These are phyloP conservation scores for Drosophila flavopinicola DNA, from an alignment of 2,888 invertebrate species.

Conservation along the genomic window DNA sequence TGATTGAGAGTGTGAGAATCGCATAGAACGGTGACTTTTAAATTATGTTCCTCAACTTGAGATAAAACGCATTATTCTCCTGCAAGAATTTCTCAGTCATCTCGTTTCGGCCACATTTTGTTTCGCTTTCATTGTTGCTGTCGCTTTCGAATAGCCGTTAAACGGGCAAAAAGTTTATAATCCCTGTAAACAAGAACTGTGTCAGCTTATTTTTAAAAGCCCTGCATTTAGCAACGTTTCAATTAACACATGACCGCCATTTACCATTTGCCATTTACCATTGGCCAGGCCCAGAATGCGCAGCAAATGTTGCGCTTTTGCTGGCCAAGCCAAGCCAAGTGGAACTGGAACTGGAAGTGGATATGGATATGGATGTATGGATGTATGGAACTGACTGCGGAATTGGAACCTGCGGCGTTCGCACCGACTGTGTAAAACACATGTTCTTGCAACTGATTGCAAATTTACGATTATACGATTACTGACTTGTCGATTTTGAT, in stretches of 20 bases:
- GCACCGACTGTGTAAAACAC: conserved; percentile 61
- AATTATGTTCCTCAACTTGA: conserved; percentile 1
- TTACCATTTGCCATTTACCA: conserved; percentile 29
- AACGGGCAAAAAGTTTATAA: conserved; percentile 20
- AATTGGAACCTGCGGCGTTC: conserved; percentile 8
- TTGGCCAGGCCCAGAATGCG: conserved; percentile 17
- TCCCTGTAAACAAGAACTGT: conserved; percentile 46
- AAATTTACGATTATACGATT: conserved; percentile 68
- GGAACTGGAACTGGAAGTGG: conserved; percentile 30
- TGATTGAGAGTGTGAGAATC: no score
- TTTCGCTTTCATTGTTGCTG: conserved; percentile 31
- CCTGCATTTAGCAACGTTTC: conserved; percentile 54
- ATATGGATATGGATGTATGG: conserved; percentile 15
- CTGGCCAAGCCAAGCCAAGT: conserved; percentile 36
- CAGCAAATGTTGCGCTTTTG: conserved; percentile 25
- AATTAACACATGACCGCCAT: conserved; percentile 66
- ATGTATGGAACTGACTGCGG: no score
- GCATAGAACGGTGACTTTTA: neutral
- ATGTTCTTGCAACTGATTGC: conserved; percentile 76
- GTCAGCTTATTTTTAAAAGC: conserved; percentile 65
- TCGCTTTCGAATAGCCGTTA: conserved; percentile 58
- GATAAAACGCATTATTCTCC: neutral
- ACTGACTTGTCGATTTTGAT: conserved; percentile 60
- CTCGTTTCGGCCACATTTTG: conserved; percentile 13
- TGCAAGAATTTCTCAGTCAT: conserved; percentile 8